These are phyloP conservation scores for Drosophila parabipectinata DNA, from an alignment of 1,140 invertebrate genomes.

Conservation along the genomic window DNA sequence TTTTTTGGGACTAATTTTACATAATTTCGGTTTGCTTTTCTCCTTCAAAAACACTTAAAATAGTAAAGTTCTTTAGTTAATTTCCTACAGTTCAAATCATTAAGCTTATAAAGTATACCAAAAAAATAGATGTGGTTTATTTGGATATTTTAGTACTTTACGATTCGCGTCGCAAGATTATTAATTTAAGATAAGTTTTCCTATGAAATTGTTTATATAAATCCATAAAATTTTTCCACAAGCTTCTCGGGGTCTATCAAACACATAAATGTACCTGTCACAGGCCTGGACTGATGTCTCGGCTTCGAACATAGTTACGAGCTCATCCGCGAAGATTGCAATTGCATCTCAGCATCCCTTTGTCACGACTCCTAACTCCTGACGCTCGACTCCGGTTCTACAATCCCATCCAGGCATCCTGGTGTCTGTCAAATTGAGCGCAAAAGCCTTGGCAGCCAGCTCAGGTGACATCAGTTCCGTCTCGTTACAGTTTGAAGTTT, in stretches of 20 bases:
- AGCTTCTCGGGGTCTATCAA: conserved; percentile 11
- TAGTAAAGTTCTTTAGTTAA: too few relatives aligned
- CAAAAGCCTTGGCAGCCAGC: conserved; percentile 66
- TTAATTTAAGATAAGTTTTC: too few relatives aligned
- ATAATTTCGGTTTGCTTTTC: too few relatives aligned
- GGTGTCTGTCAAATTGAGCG: conserved; percentile 76
- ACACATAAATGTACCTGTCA: conserved; percentile 19
- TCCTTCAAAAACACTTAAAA: too few relatives aligned
- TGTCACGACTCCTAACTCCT: neutral
- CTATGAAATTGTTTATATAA: too few relatives aligned
- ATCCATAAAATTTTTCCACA: too few relatives aligned
- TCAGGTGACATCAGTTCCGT: conserved; percentile 77
- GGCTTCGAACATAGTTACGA: conserved; percentile 50
- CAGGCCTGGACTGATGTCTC: conserved; percentile 34
- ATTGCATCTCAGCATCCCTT: conserved; percentile 4
- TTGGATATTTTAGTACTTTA: too few relatives aligned
- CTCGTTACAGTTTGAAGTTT: conserved; percentile 80
- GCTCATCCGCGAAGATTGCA: conserved; percentile 59
- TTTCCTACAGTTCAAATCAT: too few relatives aligned
- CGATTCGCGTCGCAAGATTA: too few relatives aligned
- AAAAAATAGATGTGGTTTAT: too few relatives aligned
- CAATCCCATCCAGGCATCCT: conserved; percentile 23
- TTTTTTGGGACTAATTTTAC: too few relatives aligned
- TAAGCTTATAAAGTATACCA: too few relatives aligned
- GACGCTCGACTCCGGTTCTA: neutral